Evolutionary conservation across 2,113 vertebrate genomes (phyloP), one percentile per base, ranked within the genome.

Genomic region (Pituophis catenifer): DNA sequence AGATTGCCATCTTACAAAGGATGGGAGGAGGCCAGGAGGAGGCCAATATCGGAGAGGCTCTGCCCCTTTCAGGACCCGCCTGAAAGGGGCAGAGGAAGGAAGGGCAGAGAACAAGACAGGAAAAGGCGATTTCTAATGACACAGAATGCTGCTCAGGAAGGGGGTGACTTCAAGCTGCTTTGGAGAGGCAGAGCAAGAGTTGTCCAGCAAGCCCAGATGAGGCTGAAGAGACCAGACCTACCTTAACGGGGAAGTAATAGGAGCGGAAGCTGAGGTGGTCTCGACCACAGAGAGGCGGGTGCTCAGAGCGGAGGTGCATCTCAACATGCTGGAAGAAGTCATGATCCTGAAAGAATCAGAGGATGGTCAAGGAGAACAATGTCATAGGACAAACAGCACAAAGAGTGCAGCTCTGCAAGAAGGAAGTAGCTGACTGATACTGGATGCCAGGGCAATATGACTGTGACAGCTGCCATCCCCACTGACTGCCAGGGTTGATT

Each of bases 251-350:
- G 97, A 99, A 99, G 95, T 99, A 99, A 95, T 99, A 99, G 44
- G 99, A 99, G 91, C 99, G 99, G 95, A 99, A 99, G 96, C 99
- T 99, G 96, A 99, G 99, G 91, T 99, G 99, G 96, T 99, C 99
- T 93, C 99, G 97, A 2, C 99, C 99, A 89, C 99, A 99, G 62
- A 99, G 97, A 23, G 99, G 99, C 8, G 99, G 99, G 91, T 99
- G 99, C 96, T 99, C 99, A 0, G 99, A 99, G 19, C 99, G 97
- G 93, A 99, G 98, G 85, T 99, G 99, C 99, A 99, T 99, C 97
- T 99, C 99, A 75, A 99, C 98, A 0, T 99, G 99, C 94, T 99
- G 99, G 97, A 99, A 99, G 97, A 99, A 99, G 96, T 99, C 99
- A 0, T 99, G 99, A 94, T 99, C 99, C 99, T 99, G 95, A 24